Percentiles rank a stretch among this genome's conserved stretches.
These are phyloP conservation scores for Aphelinus certus DNA, from an alignment of 1,140 invertebrate species.

Conservation along the genomic window DNA sequence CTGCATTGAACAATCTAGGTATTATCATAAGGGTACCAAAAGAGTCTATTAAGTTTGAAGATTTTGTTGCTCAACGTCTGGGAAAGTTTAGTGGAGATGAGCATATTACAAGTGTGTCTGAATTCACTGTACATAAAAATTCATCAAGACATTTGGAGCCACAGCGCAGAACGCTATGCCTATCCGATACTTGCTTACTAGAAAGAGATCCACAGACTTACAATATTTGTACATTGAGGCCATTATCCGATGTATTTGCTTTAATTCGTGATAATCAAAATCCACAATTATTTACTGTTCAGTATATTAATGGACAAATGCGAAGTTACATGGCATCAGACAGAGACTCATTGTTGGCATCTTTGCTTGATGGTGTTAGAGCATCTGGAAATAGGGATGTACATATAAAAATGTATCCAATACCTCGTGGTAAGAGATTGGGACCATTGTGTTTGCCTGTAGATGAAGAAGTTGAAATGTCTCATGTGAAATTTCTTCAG, in stretches of 20 bases:
- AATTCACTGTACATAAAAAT: constrained; percentile 92
- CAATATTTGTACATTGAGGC: constrained; percentile 87
- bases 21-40: constrained; percentile 85
- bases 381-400: constrained; percentile 97
- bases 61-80: constrained; percentile 86
- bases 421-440: constrained; percentile 85
- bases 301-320: constrained; percentile 92
- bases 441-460: constrained; percentile 88
- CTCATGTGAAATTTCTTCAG: constrained; percentile 85
- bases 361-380: constrained; percentile 93
- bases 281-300: constrained; percentile 93
- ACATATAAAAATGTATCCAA: constrained; percentile 89
- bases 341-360: constrained; percentile 94
- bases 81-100: constrained; percentile 89
- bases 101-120: constrained; percentile 88
- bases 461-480: constrained; percentile 95
- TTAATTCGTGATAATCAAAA: constrained; percentile 89
- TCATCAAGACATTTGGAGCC: constrained; percentile 80
- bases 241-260: constrained; percentile 90
- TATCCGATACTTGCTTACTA: constrained; percentile 94
- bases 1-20: constrained; percentile 81
- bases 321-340: constrained; percentile 88
- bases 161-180: constrained; percentile 88
- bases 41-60: constrained; percentile 83
- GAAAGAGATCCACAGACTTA: constrained; percentile 98